phyloP scores from a whole-genome alignment of 2,888 invertebrate genomes.

The Chaetogeoica ovagalla region DNA sequence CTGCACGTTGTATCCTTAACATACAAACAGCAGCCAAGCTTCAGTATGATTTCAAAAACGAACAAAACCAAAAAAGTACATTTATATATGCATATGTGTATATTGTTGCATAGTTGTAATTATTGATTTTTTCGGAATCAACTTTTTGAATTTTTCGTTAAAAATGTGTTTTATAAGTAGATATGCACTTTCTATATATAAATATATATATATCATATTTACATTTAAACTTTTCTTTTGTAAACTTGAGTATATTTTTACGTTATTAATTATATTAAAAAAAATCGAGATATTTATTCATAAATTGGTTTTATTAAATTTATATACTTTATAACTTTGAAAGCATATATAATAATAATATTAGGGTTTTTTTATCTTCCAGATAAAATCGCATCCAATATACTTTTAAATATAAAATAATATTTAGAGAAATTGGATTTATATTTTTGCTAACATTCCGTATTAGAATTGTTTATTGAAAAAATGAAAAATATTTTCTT shows the following conservation, averaged over 20 bases:
- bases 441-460: no score
- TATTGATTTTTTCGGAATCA: not conserved
- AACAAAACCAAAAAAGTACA: constrained; percentile 51
- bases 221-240: constrained; percentile 22
- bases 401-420: no score
- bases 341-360: no score
- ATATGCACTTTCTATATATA: not conserved
- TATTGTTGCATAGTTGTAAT: not conserved
- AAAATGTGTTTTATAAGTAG: not conserved
- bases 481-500: no score
- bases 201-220: not conserved
- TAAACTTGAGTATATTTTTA: constrained; percentile 12
- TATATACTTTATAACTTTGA: no score
- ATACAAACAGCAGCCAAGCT: constrained; percentile 16
- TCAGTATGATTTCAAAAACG: constrained; percentile 49
- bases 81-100: not conserved
- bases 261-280: not conserved
- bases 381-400: no score
- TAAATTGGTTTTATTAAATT: not conserved
- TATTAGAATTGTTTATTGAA: no score
- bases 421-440: no score
- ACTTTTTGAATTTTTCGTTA: not conserved
- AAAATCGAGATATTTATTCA: not conserved
- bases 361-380: no score
- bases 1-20: constrained; percentile 12